Percentiles rank a stretch among this genome's conserved stretches.
These are phyloP conservation scores for Vulpes ferrilata DNA, from an alignment of 2,113 vertebrate genomes.

Conservation along the genomic window DNA sequence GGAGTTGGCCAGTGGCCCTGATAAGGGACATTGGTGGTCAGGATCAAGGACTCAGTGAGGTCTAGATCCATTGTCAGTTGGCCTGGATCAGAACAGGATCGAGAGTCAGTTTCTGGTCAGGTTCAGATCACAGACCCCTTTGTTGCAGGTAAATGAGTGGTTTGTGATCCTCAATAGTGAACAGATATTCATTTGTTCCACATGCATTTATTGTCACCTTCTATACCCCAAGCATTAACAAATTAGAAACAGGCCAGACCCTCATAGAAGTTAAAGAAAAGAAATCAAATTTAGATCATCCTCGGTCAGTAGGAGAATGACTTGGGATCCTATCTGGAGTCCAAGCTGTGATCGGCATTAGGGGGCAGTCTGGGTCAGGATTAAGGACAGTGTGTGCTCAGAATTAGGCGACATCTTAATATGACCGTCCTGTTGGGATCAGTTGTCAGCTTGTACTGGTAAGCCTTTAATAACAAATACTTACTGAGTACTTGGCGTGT, in stretches of 20 bases:
- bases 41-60: not conserved
- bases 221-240: not conserved
- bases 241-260: not conserved
- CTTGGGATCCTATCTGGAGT: not conserved
- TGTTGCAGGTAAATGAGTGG: not conserved
- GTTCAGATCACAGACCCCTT: not conserved
- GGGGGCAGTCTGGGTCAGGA: not conserved
- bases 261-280: not conserved
- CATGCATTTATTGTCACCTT: not conserved
- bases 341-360: not conserved
- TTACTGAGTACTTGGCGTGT: not conserved
- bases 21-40: not conserved
- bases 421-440: not conserved
- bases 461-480: not conserved
- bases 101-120: not conserved
- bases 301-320: not conserved
- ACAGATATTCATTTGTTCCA: not conserved
- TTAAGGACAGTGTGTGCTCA: not conserved
- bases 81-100: not conserved
- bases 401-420: conserved; percentile 14
- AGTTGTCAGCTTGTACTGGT: not conserved
- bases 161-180: not conserved
- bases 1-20: not conserved
- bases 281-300: not conserved
- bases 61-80: not conserved